Conservation (phyloP, 2,113 vertebrate species). For the Willisornis vidua region DNA sequence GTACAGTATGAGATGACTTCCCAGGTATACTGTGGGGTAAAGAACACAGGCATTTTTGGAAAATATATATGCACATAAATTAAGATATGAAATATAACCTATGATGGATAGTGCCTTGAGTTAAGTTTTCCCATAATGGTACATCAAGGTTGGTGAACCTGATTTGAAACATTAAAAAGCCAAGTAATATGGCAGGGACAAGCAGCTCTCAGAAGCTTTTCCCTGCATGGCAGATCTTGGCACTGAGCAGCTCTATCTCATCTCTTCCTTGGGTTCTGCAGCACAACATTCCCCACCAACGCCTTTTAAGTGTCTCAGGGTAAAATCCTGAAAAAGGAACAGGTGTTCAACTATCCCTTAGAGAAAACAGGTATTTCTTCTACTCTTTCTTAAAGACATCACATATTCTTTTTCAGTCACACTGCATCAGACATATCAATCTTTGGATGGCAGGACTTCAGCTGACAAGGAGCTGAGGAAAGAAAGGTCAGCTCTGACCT, state of each 20-base stretch:
- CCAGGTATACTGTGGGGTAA: neutral
- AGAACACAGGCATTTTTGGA: neutral
- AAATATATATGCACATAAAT: neutral
- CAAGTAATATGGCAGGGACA: neutral
- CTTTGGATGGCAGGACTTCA: neutral
- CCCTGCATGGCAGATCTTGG: neutral
- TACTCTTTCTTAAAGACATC: neutral
- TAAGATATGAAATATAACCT: neutral
- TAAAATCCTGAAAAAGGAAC: neutral
- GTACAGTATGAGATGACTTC: neutral
- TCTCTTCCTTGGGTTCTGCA: neutral
- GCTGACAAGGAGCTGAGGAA: neutral
- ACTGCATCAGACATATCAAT: neutral
- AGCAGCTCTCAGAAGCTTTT: neutral
- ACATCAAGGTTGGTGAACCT: neutral
- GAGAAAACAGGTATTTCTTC: neutral
- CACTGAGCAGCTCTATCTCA: neutral
- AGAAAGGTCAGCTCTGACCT: neutral
- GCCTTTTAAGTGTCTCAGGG: neutral
- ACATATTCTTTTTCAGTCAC: neutral
- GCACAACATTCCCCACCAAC: neutral
- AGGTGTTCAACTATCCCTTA: neutral
- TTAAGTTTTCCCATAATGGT: neutral
- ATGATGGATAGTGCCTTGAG: neutral
- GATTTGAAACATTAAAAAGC: neutral